These are phyloP conservation scores for Pipra filicauda DNA, from an alignment of 2,113 vertebrate species.

Conservation along the genomic window DNA sequence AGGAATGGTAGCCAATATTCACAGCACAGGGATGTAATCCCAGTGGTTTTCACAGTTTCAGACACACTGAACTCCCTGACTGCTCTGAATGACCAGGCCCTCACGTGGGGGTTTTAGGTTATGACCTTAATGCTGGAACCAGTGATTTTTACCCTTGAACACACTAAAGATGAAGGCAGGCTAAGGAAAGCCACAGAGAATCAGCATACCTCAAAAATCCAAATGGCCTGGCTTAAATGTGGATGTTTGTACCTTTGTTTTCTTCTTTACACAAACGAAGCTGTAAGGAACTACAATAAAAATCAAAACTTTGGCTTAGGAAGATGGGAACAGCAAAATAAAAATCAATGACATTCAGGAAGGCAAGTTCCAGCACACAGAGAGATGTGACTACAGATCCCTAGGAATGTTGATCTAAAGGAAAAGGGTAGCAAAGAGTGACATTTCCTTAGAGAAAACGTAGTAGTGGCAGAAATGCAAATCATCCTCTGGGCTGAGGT, in stretches of 20 bases:
- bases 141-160: background rate
- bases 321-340: background rate
- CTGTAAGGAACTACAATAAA: background rate
- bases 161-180: background rate
- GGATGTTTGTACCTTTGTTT: background rate
- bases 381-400: background rate
- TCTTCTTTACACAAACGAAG: background rate
- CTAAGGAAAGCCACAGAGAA: background rate
- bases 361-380: background rate
- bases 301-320: background rate
- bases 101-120: background rate
- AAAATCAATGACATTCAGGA: background rate
- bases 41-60: background rate
- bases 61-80: background rate
- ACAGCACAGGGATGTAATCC: background rate
- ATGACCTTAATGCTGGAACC: background rate
- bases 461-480: background rate
- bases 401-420: background rate
- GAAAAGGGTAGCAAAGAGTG: background rate
- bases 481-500: background rate
- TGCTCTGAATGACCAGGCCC: background rate
- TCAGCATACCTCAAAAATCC: background rate
- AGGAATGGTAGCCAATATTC: background rate
- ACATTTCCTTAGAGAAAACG: background rate
- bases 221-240: background rate